Base-by-base conservation (phyloP, 2,797 vertebrate genomes). In the Clarias pachynema region DNA sequence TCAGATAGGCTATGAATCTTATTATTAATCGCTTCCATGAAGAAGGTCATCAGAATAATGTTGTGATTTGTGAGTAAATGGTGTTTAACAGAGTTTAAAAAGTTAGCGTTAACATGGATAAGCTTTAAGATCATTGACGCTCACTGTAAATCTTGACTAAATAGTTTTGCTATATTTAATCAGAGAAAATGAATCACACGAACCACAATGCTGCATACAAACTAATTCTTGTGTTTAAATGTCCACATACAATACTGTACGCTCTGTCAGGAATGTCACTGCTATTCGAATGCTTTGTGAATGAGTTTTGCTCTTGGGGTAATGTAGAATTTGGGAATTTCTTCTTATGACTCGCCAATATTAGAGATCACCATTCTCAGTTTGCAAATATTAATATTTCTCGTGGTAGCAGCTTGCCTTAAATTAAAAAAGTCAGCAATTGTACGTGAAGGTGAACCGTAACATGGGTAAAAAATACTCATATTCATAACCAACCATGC, bases 61-160 rank as follows among this genome's bases (percentile, higher is more conserved):
- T 37, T 37, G 34, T 79, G 59, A 40, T 63, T 79, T 16, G 26
- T 40, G 34, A 40, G 3, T 44, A 79, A 62, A 62, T 75, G 9
- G 18, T 79, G 77, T 62, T 79, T 62, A 62, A 40, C 57, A 62
- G 12, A 60, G 26, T 37, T 37, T 24, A 57, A 77, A 77, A 60
- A n/a, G 34, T 78, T 60, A 37, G 31, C 14, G 20, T 78, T 78
- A 24, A 60, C 18, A 78, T 37, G 57, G 31, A 78, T 37, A 60
- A 78, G 56, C 75, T 15, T 78, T 24, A 78, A 60, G 57, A 60
- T 24, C 26, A 57, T 8, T 78, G 56, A 60, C 2, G 5, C 4
- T 15, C 20, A 78, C 20, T 60, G 75, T 60, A 37, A 60, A 78
- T 60, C 31, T 60, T 60, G 10, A 60, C 5, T 37, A 59, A 78